phyloP scores from a whole-genome alignment of 2,113 vertebrate genomes.

The Oceanodroma tethys region DNA sequence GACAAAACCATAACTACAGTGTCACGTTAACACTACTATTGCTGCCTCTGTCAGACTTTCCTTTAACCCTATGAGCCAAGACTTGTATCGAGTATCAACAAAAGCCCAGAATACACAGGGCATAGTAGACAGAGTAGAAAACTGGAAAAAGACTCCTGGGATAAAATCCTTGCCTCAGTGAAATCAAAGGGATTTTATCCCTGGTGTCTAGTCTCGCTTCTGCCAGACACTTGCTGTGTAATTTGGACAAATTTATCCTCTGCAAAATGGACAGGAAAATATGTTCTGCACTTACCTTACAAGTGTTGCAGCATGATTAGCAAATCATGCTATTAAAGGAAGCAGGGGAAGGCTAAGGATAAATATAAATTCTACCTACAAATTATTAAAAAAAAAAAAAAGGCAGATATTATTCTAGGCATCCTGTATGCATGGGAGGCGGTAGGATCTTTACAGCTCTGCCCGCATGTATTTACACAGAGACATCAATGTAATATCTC shows the following conservation, averaged over 20 bases:
- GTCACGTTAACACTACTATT: background rate
- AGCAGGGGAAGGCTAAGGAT: background rate
- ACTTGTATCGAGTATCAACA: background rate
- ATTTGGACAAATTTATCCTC: conserved; percentile 27
- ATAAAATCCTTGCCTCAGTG: background rate
- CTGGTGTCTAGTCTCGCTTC: background rate
- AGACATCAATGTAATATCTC: background rate
- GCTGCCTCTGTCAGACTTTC: background rate
- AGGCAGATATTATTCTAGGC: conserved; percentile 14
- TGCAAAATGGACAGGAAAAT: conserved; percentile 44
- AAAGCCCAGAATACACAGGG: background rate
- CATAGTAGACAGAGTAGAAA: background rate
- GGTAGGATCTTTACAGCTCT: background rate
- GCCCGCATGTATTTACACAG: background rate
- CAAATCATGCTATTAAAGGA: background rate
- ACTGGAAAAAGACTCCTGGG: background rate
- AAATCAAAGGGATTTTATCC: conserved; percentile 38
- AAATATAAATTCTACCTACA: conserved; percentile 18
- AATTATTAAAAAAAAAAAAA: background rate
- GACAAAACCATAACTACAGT: conserved; percentile 33
- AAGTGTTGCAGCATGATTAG: conserved; percentile 8
- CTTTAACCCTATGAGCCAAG: conserved; percentile 5
- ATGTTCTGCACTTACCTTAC: conserved; percentile 16
- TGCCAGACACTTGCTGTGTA: conserved; percentile 36
- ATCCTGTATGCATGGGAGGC: background rate